Conservation (phyloP, 2,113 vertebrate species). For the Podarcis cretensis region DNA sequence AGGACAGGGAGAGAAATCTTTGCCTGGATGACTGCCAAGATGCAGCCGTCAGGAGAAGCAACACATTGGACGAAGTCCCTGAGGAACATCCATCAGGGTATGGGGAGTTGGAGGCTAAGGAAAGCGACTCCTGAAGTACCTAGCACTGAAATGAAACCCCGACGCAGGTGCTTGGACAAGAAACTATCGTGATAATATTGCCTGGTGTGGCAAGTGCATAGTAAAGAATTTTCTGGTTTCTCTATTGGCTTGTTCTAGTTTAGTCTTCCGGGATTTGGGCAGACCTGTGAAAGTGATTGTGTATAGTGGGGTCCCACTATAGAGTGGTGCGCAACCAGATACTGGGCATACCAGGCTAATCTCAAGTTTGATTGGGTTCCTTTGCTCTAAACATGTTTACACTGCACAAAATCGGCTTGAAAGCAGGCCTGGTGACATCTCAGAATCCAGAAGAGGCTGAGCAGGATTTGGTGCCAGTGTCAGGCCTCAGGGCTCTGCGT, state of each 20-base stretch:
- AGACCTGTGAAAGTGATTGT: no score
- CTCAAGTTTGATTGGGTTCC: background rate
- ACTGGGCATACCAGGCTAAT: background rate
- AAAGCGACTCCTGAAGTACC: background rate
- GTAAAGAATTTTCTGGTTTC: no score
- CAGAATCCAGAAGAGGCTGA: background rate
- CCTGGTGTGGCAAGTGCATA: background rate
- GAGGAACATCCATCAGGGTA: background rate
- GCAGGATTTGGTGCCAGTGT: background rate
- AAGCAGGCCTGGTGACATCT: background rate
- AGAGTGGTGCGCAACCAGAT: background rate
- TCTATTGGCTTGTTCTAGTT: background rate
- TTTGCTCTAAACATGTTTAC: background rate
- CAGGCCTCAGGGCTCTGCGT: background rate
- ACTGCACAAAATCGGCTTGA: background rate
- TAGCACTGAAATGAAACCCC: background rate
- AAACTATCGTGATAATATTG: background rate
- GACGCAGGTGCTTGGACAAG: background rate
- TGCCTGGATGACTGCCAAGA: background rate
- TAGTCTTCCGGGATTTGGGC: background rate
- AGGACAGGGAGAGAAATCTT: background rate
- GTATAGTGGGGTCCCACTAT: background rate
- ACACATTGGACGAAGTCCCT: background rate
- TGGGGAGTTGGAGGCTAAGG: background rate
- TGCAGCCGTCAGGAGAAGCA: background rate